Base-by-base conservation (phyloP, 2,888 invertebrate species). In the Caenorhabditis sp. region DNA sequence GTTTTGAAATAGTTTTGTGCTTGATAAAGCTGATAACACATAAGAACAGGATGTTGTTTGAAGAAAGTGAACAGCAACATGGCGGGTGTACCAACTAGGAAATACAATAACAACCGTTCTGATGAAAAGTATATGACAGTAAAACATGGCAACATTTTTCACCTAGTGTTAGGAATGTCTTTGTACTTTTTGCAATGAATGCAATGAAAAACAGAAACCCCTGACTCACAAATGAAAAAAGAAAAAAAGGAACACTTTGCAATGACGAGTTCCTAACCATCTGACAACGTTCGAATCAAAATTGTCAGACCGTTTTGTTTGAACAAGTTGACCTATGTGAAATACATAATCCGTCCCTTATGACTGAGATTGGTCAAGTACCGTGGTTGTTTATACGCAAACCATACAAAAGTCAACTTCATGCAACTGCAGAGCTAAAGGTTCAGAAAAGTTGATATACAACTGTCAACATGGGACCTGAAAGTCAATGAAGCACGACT, bases 281-380 rank as follows among this genome's bases (percentile, higher is more conserved):
- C 4, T 32, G 47, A 5, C 47, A 18, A 4, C 18, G 47, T 47
- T 47, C 47, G 47, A n/a, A 47, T 47, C 18, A 18, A 47, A 47
- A 4, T 18, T 20, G 20, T 5, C 18, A 18, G 18, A n/a, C 3
- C 47, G 47, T 47, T 40, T 47, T 47, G 47, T 47, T 47, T 47
- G 18, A 47, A 18, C 47, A 18, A 20, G n/a, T 47, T 47, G 47
- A 47, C n/a, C 47, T 47, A 47, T 47, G 47, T n/a, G 47, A 47
- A 47, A 47, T n/a, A 20, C n/a, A 11, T 47, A 47, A 47, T 47
- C 47, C 47, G 4, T 47, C 18, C 5, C 18, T 47, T 20, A 20
- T 47, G 20, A 47, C 18, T 18, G 47, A 47, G 47, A 47, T 47
- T 47, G 47, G 47, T 47, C 47, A 47, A 47, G 47, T 47, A 51